Percentiles rank a stretch among this genome's conserved stretches.
phyloP scores from a whole-genome alignment of 2,797 vertebrate genomes.

The Pseudopleuronectes americanus region DNA sequence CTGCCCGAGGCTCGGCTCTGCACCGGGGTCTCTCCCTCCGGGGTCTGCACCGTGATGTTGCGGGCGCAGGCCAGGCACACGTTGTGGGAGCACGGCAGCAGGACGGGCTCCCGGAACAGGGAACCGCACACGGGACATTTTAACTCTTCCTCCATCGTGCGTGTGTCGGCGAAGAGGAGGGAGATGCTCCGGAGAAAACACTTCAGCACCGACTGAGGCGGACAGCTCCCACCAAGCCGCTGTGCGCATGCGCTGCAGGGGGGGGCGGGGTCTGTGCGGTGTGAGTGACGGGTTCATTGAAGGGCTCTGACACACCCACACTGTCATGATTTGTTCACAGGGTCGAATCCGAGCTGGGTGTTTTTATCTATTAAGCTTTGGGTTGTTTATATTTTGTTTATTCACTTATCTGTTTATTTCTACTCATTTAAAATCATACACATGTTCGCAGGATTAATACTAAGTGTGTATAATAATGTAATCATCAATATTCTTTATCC shows the following conservation, averaged over 20 bases:
- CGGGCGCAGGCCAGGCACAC: constrained; percentile 94
- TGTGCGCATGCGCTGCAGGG: constrained; percentile 70
- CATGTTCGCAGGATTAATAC: too few species aligned
- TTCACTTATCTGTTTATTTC: too few species aligned
- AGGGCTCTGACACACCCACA: not conserved
- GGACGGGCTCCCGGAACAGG: constrained; percentile 93
- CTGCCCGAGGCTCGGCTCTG: constrained; percentile 85
- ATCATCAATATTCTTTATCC: too few species aligned
- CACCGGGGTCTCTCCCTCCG: constrained; percentile 90
- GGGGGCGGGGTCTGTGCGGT: constrained; percentile 29
- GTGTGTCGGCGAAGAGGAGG: not conserved
- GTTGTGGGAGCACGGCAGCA: constrained; percentile 96
- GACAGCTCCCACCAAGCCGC: constrained; percentile 78
- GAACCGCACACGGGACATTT: constrained; percentile 97
- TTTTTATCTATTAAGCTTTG: too few species aligned
- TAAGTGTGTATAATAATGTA: too few species aligned
- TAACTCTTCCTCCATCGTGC: constrained; percentile 95
- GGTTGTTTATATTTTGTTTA: too few species aligned
- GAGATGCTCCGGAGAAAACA: constrained; percentile 52
- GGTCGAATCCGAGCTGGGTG: too few species aligned
- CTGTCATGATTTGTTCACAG: not conserved
- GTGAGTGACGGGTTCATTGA: constrained; percentile 53
- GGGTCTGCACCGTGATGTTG: constrained; percentile 95
- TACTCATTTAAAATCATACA: too few species aligned
- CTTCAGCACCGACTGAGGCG: constrained; percentile 77